Evolutionary conservation across 2,113 vertebrate species (phyloP).

Genomic region (Eulemur rufifrons): DNA sequence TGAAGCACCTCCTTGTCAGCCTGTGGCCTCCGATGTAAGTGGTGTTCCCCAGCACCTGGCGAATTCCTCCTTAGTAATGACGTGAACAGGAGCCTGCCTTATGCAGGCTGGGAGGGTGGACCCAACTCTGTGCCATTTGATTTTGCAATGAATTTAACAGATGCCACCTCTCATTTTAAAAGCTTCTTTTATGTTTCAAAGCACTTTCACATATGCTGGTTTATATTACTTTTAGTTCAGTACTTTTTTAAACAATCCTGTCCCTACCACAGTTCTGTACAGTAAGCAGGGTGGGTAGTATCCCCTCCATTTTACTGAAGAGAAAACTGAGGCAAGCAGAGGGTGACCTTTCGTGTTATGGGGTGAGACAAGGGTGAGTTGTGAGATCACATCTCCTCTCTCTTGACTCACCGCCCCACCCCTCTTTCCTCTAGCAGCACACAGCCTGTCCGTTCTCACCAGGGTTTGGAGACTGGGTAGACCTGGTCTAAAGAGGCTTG

Average conservation of each 20-base stretch:
- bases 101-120: background rate
- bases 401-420: accelerated
- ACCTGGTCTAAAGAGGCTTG: background rate
- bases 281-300: background rate
- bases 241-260: background rate
- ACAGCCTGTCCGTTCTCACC: background rate
- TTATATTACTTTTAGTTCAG: slow-evolving; percentile 29
- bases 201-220: slow-evolving; percentile 39
- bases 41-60: background rate
- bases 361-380: background rate
- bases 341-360: background rate
- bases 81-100: background rate
- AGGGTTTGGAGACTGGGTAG: background rate
- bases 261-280: background rate
- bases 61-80: background rate
- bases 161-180: slow-evolving; percentile 50
- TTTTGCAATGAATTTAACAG: slow-evolving; percentile 49
- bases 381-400: background rate
- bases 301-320: background rate
- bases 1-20: background rate
- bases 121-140: background rate
- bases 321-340: background rate
- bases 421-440: background rate
- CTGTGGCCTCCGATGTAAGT: background rate
- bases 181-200: slow-evolving; percentile 54